Base-by-base conservation (phyloP, 2,888 invertebrate species). In the Pollenia griseotomentosa region DNA sequence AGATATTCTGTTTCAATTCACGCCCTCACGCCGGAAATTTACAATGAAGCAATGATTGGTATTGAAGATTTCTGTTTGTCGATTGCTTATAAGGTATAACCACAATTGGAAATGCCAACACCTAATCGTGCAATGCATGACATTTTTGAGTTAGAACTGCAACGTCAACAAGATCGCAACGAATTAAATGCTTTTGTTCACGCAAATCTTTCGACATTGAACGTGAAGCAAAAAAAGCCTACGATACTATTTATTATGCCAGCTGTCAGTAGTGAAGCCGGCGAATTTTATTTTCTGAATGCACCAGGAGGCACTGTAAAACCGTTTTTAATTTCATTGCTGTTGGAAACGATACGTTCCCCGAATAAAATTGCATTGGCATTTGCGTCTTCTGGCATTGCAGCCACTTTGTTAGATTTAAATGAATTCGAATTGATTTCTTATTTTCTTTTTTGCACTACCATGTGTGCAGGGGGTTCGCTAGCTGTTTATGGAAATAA, bases 1-100 rank as follows among this genome's bases (percentile, higher is more conserved):
- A 70, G 73, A 86, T 68, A 83, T 85, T 79, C 48, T 85, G 55
- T 51, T 66, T 80, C 83, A n/a, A n/a, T n/a, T n/a, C n/a, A n/a
- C n/a, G 74, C 74, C 59, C 79, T 66, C 44, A 85, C 80, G 23
- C 61, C 78, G 12, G 57, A 83, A 23, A 75, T 83, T 46, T 66
- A 68, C 48, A 83, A 75, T 68, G 66, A 66, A 66, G 63, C 81
- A 59, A 61, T 81, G 63, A 82, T 81, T 71, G 63, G 57, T 63
- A 81, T 73, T 71, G 71, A 81, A 65, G 81, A 81, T 71, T 61
- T 80, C 42, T 61, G 73, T 71, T 48, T 73, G 55, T 71, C 65
- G 73, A 81, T 74, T 40, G 73, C 82, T 44, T 46, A 70, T 57
- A 80, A 77, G 48, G 16, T 66, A 19, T 19, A 1, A 19, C 1